Percentiles rank a stretch among this genome's conserved stretches.
Conservation (phyloP, 2,797 vertebrate species). For the Brotula barbata region DNA sequence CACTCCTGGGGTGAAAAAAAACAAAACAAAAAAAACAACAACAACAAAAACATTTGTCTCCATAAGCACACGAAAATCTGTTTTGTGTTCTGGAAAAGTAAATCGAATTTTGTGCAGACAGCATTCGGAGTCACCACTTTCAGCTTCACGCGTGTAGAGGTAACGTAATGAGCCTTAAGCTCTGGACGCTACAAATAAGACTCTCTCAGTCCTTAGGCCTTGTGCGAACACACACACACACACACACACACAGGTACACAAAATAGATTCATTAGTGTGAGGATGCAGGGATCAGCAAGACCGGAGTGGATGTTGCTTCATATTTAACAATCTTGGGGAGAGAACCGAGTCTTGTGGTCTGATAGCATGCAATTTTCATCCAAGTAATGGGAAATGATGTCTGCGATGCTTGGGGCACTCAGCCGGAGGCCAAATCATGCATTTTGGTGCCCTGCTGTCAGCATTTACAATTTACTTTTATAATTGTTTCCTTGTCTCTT, state of each 20-base stretch:
- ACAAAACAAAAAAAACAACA: too few species aligned
- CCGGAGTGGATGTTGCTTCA: slow-evolving; percentile 68
- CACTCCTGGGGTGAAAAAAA: slow-evolving; percentile 25
- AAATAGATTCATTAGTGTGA: slow-evolving; percentile 72
- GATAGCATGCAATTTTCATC: slow-evolving; percentile 69
- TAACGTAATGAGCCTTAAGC: slow-evolving; percentile 64
- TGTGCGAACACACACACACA: slow-evolving; percentile 1
- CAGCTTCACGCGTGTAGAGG: slow-evolving; percentile 43
- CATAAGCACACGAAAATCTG: slow-evolving; percentile 24
- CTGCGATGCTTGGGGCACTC: slow-evolving; percentile 44
- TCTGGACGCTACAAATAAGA: slow-evolving; percentile 55
- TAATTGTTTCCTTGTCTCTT: slow-evolving; percentile 48
- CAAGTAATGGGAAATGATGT: slow-evolving; percentile 68
- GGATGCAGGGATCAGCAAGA: slow-evolving; percentile 74
- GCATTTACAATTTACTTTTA: slow-evolving; percentile 56
- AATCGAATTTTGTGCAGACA: slow-evolving; percentile 39
- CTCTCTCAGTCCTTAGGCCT: slow-evolving; percentile 19
- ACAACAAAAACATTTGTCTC: slow-evolving; percentile 38
- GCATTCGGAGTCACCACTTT: slow-evolving; percentile 47
- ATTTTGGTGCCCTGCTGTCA: slow-evolving; percentile 51
- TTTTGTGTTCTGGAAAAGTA: slow-evolving; percentile 42
- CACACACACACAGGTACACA: slow-evolving; percentile 18
- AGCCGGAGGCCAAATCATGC: slow-evolving; percentile 46
- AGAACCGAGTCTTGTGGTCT: slow-evolving; percentile 57
- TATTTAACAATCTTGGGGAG: slow-evolving; percentile 67